Percentiles rank a stretch among this genome's conserved stretches.
Evolutionary conservation across 2,888 invertebrate genomes (phyloP).

Genomic region (Drosophila maculinotata): DNA sequence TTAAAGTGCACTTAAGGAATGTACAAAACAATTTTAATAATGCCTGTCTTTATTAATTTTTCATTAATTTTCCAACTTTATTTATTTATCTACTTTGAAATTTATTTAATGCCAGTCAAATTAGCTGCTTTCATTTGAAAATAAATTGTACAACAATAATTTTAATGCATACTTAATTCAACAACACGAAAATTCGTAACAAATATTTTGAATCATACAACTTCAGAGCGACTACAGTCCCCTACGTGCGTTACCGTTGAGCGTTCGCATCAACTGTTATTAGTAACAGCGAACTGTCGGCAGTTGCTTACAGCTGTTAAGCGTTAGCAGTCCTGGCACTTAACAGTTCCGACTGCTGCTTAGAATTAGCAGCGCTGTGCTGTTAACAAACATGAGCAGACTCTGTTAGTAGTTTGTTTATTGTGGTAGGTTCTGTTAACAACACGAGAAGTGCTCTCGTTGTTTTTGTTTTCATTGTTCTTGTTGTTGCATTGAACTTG

Average conservation of each 20-base stretch:
- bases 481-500: conserved; percentile 70
- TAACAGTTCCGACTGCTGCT: not conserved
- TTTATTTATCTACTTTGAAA: too few relatives aligned
- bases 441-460: not conserved
- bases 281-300: conserved; percentile 3
- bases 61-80: not conserved
- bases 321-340: not conserved
- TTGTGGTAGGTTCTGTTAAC: conserved; percentile 27
- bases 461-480: conserved; percentile 1
- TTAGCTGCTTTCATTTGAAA: too few relatives aligned
- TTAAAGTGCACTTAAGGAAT: not conserved
- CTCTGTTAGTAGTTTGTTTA: conserved; percentile 21
- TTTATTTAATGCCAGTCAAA: too few relatives aligned
- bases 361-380: conserved; percentile 21
- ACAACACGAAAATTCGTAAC: not conserved
- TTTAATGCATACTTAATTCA: too few relatives aligned
- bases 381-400: conserved; percentile 27
- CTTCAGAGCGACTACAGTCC: not conserved
- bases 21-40: too few relatives aligned
- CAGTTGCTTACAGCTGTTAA: conserved; percentile 1
- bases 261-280: conserved; percentile 31
- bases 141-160: too few relatives aligned
- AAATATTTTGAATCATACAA: not conserved
- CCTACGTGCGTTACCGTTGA: conserved; percentile 39
- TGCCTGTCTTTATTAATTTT: too few relatives aligned